Evolutionary conservation across 1,140 invertebrate genomes (phyloP).

Genomic region (Scylla paramamosain): DNA sequence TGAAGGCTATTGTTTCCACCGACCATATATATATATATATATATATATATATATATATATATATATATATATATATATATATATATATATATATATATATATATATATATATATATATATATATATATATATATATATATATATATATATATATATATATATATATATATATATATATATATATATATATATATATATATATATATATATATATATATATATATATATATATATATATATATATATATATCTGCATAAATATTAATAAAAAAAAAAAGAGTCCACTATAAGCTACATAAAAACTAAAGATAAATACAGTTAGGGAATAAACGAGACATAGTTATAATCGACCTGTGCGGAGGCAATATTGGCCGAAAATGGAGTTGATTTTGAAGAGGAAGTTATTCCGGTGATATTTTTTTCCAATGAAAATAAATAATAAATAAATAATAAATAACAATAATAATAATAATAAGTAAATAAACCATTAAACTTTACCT

Average conservation of each 20-base stretch:
- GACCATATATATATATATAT: neutral
- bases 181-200: slow-evolving; percentile 66
- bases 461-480: too few relatives aligned
- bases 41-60: neutral
- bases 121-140: neutral
- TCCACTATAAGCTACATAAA: neutral
- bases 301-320: too few relatives aligned
- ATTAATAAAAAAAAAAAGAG: neutral
- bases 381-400: too few relatives aligned
- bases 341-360: too few relatives aligned
- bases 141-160: slow-evolving; percentile 60
- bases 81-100: neutral
- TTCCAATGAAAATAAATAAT: too few relatives aligned
- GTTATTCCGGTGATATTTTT: too few relatives aligned
- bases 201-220: slow-evolving; percentile 68
- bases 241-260: too few relatives aligned
- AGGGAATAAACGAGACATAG: too few relatives aligned
- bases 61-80: neutral
- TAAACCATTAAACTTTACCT: too few relatives aligned
- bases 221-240: slow-evolving; percentile 68
- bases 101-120: neutral
- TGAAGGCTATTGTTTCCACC: neutral
- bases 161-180: slow-evolving; percentile 68
- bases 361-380: too few relatives aligned
- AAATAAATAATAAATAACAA: too few relatives aligned